phyloP scores from a whole-genome alignment of 2,113 vertebrate genomes.

The Cnemophilus loriae region DNA sequence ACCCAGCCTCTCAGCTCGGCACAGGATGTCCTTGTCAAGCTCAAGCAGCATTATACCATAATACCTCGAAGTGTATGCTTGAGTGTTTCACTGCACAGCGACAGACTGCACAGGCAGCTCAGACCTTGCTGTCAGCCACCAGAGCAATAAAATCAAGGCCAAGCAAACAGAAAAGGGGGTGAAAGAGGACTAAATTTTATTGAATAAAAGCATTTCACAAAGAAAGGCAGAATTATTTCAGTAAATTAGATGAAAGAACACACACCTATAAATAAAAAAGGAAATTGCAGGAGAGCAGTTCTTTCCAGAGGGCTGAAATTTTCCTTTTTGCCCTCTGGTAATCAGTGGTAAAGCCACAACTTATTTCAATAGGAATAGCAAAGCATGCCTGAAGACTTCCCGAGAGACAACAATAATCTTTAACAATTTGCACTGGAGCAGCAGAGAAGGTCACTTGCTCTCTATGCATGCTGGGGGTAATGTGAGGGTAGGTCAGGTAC shows the following conservation, averaged over 20 bases:
- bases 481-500: conserved; percentile 18
- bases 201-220: not conserved
- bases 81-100: not conserved
- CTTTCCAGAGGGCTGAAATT: not conserved
- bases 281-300: not conserved
- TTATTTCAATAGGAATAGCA: not conserved
- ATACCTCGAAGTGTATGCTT: not conserved
- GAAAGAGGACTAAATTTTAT: not conserved
- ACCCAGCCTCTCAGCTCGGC: not conserved
- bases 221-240: not conserved
- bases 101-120: not conserved
- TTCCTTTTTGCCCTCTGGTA: not conserved
- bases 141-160: not conserved
- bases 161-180: not conserved
- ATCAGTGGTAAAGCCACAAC: not conserved
- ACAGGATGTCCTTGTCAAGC: not conserved
- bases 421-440: not conserved
- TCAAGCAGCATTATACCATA: not conserved
- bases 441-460: not conserved
- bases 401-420: not conserved
- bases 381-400: not conserved
- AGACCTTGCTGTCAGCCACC: not conserved
- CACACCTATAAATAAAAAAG: not conserved
- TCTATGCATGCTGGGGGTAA: not conserved
- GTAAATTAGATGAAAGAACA: not conserved